Percentiles rank a stretch among this genome's conserved stretches.
These are phyloP conservation scores for Aphidius ervi DNA, from an alignment of 1,140 invertebrate genomes.

Conservation along the genomic window DNA sequence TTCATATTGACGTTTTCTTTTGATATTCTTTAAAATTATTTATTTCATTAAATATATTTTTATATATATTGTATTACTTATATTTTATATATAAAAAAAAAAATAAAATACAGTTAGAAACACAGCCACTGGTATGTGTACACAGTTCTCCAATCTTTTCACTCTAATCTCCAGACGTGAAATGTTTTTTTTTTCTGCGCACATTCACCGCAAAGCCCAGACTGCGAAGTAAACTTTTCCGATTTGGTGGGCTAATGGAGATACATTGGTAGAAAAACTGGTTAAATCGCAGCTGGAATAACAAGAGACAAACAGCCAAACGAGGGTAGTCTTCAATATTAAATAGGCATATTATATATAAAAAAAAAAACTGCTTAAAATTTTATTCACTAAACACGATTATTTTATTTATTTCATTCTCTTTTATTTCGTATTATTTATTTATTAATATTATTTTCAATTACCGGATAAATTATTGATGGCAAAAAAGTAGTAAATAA, in stretches of 20 bases:
- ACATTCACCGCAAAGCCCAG: slow-evolving; percentile 15
- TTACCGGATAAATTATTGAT: no score
- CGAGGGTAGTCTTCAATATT: slow-evolving; percentile 8
- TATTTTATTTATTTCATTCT: neutral
- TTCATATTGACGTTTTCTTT: no score
- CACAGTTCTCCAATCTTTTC: slow-evolving; percentile 24
- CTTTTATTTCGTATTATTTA: neutral
- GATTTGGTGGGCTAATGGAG: slow-evolving; percentile 33
- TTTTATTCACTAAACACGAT: neutral
- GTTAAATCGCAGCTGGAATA: slow-evolving; percentile 25
- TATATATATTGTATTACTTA: no score
- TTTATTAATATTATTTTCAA: no score
- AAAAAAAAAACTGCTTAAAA: neutral
- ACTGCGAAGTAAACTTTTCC: slow-evolving; percentile 38
- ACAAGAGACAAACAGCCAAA: slow-evolving; percentile 16
- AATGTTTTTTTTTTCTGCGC: slow-evolving; percentile 21
- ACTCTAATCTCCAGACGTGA: slow-evolving; percentile 24
- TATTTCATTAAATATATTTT: no score
- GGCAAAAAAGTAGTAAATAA: no score
- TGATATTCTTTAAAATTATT: no score
- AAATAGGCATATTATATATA: neutral
- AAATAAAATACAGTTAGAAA: no score
- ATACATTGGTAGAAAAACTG: slow-evolving; percentile 23
- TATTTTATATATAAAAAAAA: no score
- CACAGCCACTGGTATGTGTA: neutral